phyloP scores from a whole-genome alignment of 2,888 invertebrate genomes.

The Noctua janthe region DNA sequence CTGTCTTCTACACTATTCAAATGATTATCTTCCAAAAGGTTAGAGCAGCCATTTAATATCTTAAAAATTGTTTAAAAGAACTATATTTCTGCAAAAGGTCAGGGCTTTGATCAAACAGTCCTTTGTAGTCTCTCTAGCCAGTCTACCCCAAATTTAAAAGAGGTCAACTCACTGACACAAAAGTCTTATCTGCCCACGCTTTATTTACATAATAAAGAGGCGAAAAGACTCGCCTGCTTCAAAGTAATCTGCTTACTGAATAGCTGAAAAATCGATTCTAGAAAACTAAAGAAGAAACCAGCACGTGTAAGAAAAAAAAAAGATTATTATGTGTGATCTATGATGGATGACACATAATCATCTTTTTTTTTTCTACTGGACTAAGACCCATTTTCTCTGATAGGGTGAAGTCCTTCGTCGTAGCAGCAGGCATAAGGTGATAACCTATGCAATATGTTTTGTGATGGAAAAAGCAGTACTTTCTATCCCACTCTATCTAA shows the following conservation, averaged over 20 bases:
- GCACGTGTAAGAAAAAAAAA: neutral
- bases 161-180: slow-evolving; percentile 28
- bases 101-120: slow-evolving; percentile 16
- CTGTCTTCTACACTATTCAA: slow-evolving; percentile 3
- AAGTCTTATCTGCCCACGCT: slow-evolving; percentile 17
- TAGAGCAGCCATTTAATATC: slow-evolving; percentile 30
- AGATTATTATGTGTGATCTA: neutral
- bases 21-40: slow-evolving; percentile 7
- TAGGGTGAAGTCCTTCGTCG: neutral
- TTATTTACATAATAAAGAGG: slow-evolving; percentile 46
- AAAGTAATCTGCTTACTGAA: slow-evolving; percentile 7
- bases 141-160: slow-evolving; percentile 24
- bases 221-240: slow-evolving; percentile 4
- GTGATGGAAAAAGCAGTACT: neutral
- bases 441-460: neutral
- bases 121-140: slow-evolving; percentile 34
- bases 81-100: slow-evolving; percentile 31
- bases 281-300: neutral
- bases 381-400: neutral
- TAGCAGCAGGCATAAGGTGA: neutral
- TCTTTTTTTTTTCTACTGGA: neutral
- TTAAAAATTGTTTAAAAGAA: slow-evolving; percentile 11
- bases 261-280: neutral
- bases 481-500: neutral
- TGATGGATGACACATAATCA: too few relatives aligned